Base-by-base conservation (phyloP, 2,113 vertebrate species). In the Ranitomeya imitator region DNA sequence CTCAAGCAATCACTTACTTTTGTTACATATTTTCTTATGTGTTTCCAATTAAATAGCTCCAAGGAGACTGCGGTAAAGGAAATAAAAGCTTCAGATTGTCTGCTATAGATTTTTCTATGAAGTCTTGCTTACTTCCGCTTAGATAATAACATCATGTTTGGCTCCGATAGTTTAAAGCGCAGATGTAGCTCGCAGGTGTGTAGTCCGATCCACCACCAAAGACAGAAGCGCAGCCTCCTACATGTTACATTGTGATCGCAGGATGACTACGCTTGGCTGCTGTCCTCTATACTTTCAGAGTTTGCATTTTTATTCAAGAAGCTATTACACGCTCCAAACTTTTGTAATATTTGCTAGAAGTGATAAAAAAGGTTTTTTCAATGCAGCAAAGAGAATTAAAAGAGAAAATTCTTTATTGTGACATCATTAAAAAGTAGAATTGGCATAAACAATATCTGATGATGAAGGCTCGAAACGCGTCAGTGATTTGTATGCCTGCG, bases 131-230 rank as follows among this genome's bases (percentile, higher is more conserved):
- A 74, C 78, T 82, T 82, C 86, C 69, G 79, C 23, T 23, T 23
- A 73, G 79, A 88, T 83, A 60, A 82, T 82, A 74, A n/a, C 79
- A 74, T 88, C 79, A 83, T 74, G 73, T 55, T 88, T 83, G 86
- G 86, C 86, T 52, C 59, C 55, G 8, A 13, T 31, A 14, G 14
- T 37, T 31, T 59, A 7, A 18, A n/a, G 13, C 13, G 45, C 79
- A 88, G 86, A 88, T 88, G 86, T n/a, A 54, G 51, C 61, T 57
- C 26, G 63, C 86, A 88, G 86, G 63, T 88, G 86, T 87, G 65
- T 19, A 80, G 55, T 55, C n/a, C 15, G 54, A 60, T 45, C 57
- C 7, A 73, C 15, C 55, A 45, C 80, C 59, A 14, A 81, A 19
- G 23, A 61, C 79, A 81, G 23, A 37, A 61, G 18, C n/a, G 7